phyloP scores from a whole-genome alignment of 2,888 invertebrate genomes.

The Galerucella pusilla region DNA sequence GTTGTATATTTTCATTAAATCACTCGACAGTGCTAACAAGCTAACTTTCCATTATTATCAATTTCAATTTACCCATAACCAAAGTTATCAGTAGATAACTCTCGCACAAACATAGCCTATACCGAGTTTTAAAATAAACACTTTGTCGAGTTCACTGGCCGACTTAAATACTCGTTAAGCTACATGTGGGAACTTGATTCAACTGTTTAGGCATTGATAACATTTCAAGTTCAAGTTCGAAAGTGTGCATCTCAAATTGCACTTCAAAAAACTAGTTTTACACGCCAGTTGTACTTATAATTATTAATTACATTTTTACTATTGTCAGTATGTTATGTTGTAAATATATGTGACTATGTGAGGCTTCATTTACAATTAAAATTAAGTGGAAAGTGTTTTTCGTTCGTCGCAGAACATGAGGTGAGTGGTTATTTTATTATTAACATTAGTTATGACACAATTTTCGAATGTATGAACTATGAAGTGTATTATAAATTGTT shows the following conservation, averaged over 20 bases:
- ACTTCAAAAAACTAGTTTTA: not conserved
- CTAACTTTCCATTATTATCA: not conserved
- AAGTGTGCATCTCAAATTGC: not conserved
- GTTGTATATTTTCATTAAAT: no score
- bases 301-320: not conserved
- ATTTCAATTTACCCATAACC: not conserved
- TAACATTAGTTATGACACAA: no score
- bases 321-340: not conserved
- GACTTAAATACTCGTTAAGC: not conserved
- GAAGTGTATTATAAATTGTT: no score
- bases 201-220: not conserved
- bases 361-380: no score
- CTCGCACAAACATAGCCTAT: not conserved
- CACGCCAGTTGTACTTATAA: not conserved
- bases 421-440: no score
- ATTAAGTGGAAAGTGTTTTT: no score
- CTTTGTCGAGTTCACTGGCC: not conserved
- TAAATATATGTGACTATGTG: not conserved
- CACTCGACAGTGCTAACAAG: not conserved
- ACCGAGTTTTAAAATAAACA: not conserved
- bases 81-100: not conserved
- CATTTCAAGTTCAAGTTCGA: conserved; percentile 10
- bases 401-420: no score
- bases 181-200: not conserved
- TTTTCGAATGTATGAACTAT: no score